Base-by-base conservation (phyloP, 1,140 invertebrate species). In the Apolygus lucorum region DNA sequence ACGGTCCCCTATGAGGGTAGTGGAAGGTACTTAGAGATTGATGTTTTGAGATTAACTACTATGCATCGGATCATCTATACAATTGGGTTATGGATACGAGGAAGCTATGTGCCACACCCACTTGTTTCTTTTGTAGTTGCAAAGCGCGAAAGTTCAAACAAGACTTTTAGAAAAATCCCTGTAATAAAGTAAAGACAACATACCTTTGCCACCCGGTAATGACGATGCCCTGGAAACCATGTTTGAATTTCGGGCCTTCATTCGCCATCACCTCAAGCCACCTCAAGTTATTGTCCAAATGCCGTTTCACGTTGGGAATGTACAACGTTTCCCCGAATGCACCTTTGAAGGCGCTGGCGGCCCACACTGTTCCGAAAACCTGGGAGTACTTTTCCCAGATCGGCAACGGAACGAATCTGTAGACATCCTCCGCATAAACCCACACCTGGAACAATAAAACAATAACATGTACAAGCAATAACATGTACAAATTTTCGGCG, bases 261-360 rank as follows among this genome's bases (percentile, higher is more conserved):
- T 82, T 81, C 2, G 76, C 76, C 74, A 90, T 84, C 0, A 88
- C 84, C 70, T 86, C 82, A 24, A 91, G 74, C 89, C 89, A 91
- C n/a, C 84, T 79, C 52, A 85, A 78, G 76, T 90, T 87, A 75
- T 91, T 91, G 71, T 88, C 86, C 34, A 89, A 75, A 76, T 90
- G 89, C 66, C 84, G 81, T 42, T 81, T 80, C 4, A 86, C 80
- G 68, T 85, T 82, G 13, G 86, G 86, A 13, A 88, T 80, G 67
- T 89, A 86, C 62, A 90, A 78, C 25, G 85, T 87, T 72, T 90
- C 88, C 0, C 92, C 92, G 74, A 92, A 90, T 0, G 92, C 91
- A 13, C 90, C 94, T 82, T 96, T 96, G 76, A 90, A 96, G 0
- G 94, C 91, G 70, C 89, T 89, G 1, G 93, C 93, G n/a, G 89